These are phyloP conservation scores for Geothlypis trichas DNA, from an alignment of 2,113 vertebrate species.

Conservation along the genomic window DNA sequence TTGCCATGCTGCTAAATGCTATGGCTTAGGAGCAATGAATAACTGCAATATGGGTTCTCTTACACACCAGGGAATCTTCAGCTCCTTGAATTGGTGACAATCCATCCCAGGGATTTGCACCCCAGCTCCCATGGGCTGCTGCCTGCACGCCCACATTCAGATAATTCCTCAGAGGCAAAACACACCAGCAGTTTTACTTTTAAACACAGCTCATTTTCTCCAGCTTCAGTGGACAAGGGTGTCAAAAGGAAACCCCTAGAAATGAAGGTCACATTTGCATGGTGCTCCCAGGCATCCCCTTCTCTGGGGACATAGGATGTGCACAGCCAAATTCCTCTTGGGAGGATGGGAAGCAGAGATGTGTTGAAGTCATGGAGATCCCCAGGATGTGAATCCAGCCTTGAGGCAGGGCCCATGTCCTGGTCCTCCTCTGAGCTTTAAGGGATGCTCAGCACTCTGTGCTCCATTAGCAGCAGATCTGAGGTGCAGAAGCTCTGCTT, in stretches of 20 bases:
- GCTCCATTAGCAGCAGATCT: background rate
- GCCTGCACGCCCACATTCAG: fast-evolving
- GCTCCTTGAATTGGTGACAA: background rate
- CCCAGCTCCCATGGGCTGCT: background rate
- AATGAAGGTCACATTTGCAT: background rate
- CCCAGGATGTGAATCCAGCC: background rate
- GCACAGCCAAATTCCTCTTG: background rate
- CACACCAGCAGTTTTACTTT: background rate
- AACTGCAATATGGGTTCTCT: background rate
- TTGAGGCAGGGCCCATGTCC: fast-evolving
- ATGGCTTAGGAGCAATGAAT: background rate
- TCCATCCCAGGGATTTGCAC: background rate
- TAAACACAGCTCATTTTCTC: background rate
- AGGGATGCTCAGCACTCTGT: background rate
- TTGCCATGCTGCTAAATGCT: background rate
- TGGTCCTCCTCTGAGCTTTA: background rate
- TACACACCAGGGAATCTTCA: background rate
- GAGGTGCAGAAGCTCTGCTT: background rate
- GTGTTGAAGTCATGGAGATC: background rate
- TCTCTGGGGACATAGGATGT: fast-evolving
- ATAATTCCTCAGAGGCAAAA: background rate
- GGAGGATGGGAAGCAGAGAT: background rate
- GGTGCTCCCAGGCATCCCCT: background rate
- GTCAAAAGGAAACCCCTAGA: background rate
- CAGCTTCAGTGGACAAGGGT: background rate